phyloP scores from a whole-genome alignment of 2,113 vertebrate species.

The Climacteris rufus region DNA sequence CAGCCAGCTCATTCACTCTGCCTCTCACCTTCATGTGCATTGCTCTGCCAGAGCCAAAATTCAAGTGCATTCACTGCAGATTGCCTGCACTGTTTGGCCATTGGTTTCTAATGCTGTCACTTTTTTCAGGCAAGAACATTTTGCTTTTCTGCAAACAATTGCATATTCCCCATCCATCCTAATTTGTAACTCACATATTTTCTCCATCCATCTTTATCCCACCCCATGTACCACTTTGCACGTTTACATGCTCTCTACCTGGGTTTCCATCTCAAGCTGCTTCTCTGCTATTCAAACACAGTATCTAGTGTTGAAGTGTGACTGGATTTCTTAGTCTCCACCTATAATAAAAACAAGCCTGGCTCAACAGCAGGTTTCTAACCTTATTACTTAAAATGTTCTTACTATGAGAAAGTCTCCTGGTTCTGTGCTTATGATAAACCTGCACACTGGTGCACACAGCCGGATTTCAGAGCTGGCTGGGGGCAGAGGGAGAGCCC shows the following conservation, averaged over 20 bases:
- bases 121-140: neutral
- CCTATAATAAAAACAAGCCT: neutral
- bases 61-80: neutral
- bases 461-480: neutral
- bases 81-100: neutral
- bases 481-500: neutral
- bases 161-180: neutral
- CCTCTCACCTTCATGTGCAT: neutral
- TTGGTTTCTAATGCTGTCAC: neutral
- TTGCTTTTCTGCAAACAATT: neutral
- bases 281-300: neutral
- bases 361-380: neutral
- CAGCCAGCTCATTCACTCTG: neutral
- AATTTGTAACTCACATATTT: neutral
- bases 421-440: neutral
- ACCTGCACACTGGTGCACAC: accelerated
- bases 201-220: neutral
- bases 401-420: neutral
- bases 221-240: neutral
- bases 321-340: neutral
- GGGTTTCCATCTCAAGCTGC: neutral
- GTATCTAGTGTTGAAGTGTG: neutral
- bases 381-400: neutral
- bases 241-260: neutral
- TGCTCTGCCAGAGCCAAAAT: neutral